Conservation (phyloP, 2,888 invertebrate genomes). For the Volucella inanis region DNA sequence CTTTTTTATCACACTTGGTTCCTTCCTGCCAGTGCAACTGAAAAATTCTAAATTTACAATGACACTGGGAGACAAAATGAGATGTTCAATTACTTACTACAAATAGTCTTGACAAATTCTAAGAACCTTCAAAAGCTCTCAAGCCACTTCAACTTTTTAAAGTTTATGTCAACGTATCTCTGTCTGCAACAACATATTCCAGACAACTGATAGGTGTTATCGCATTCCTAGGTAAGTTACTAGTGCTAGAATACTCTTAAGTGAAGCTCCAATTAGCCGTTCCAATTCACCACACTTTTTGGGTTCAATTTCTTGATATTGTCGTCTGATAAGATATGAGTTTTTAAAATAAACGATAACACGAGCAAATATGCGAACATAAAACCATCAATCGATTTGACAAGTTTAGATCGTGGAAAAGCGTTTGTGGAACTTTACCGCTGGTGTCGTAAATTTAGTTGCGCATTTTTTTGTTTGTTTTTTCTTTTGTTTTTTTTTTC, state of each 20-base stretch:
- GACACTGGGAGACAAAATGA: too few relatives aligned
- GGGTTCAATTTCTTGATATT: conserved; percentile 40
- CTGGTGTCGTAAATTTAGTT: not conserved
- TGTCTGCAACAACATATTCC: too few relatives aligned
- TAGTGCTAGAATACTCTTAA: not conserved
- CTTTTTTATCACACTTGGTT: too few relatives aligned
- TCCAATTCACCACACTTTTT: conserved; percentile 28
- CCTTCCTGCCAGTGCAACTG: too few relatives aligned
- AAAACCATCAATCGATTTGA: conserved; percentile 42
- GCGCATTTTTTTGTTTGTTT: not conserved
- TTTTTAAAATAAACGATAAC: conserved; percentile 44
- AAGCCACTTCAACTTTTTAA: too few relatives aligned
- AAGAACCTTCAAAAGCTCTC: too few relatives aligned
- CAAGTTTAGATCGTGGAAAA: conserved; percentile 37
- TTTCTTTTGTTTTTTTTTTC: not conserved
- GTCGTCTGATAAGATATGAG: conserved; percentile 47
- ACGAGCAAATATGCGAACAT: conserved; percentile 13
- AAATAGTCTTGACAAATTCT: too few relatives aligned
- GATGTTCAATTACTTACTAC: too few relatives aligned
- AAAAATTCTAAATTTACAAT: too few relatives aligned
- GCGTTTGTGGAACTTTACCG: conserved; percentile 3
- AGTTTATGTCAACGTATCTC: too few relatives aligned
- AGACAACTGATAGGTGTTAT: too few relatives aligned
- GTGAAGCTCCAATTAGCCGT: conserved; percentile 14
- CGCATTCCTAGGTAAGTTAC: too few relatives aligned